These are phyloP conservation scores for Vanacampus margaritifer DNA, from an alignment of 2,113 vertebrate genomes.

Conservation along the genomic window DNA sequence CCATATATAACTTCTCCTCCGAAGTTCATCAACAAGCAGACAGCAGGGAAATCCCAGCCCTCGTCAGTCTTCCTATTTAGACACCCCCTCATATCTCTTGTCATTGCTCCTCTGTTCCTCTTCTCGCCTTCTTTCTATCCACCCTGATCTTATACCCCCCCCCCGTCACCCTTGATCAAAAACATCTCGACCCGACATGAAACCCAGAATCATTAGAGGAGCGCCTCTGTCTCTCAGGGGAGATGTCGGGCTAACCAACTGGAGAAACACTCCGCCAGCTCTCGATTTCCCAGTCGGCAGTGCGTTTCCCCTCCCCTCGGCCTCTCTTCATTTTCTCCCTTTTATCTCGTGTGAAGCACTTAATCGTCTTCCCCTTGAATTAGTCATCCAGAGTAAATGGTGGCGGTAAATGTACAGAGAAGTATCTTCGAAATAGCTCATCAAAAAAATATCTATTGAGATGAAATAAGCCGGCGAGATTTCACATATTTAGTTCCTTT, in stretches of 20 bases:
- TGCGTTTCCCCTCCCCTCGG: constrained; percentile 21
- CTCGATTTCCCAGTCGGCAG: constrained; percentile 34
- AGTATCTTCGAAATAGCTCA: constrained; percentile 8
- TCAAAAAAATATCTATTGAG: neutral
- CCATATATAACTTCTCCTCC: constrained; percentile 17
- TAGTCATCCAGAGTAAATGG: constrained; percentile 48
- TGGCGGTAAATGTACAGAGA: constrained; percentile 31
- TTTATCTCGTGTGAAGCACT: constrained; percentile 48
- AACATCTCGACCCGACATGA: constrained; percentile 52
- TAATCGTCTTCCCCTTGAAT: constrained; percentile 53
- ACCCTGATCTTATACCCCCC: constrained; percentile 36
- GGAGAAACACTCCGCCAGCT: constrained; percentile 23
- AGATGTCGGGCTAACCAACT: constrained; percentile 39
- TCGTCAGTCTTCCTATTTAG: constrained; percentile 36
- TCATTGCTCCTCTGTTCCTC: constrained; percentile 35
- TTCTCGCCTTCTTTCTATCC: constrained; percentile 19
- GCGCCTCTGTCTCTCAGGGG: constrained; percentile 43
- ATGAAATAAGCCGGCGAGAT: neutral
- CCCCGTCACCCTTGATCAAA: constrained; percentile 46
- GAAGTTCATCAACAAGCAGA: constrained; percentile 20
- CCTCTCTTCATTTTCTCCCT: constrained; percentile 25
- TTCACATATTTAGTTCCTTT: neutral
- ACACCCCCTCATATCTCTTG: constrained; percentile 18
- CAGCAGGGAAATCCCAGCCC: constrained; percentile 50
- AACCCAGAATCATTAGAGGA: constrained; percentile 26